A percentile compares a stretch with the other conserved stretches of the same genome.
phyloP scores from a whole-genome alignment of 2,888 invertebrate genomes.

The Drosophila demipolita region DNA sequence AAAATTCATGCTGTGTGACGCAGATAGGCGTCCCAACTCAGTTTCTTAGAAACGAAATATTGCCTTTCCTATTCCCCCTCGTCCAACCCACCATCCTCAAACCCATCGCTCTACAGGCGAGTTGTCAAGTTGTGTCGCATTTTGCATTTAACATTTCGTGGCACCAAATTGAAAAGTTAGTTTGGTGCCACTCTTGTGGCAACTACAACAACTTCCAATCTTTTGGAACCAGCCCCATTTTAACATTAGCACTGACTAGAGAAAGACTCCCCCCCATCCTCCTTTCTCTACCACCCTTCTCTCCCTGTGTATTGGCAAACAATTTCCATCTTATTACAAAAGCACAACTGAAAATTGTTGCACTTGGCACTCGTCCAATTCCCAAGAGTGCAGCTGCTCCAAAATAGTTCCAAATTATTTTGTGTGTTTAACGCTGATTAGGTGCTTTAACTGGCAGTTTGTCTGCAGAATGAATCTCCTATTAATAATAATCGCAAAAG shows the following conservation, averaged over 20 bases:
- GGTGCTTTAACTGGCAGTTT: constrained; percentile 2
- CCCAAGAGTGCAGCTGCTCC: constrained; percentile 9
- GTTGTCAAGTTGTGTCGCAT: not conserved
- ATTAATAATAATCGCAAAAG: not conserved
- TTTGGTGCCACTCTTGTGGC: constrained; percentile 1
- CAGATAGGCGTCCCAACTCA: constrained; percentile 12
- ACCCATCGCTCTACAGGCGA: not conserved
- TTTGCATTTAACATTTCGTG: constrained; percentile 15
- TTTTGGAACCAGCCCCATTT: constrained; percentile 27
- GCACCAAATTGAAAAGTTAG: constrained; percentile 13
- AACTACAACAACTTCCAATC: constrained; percentile 45
- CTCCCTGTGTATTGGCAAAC: constrained; percentile 5
- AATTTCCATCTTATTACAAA: constrained; percentile 26
- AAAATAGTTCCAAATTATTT: constrained; percentile 3
- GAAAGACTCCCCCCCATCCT: too few relatives aligned
- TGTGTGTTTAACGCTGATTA: not conserved
- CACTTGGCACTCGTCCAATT: constrained; percentile 41
- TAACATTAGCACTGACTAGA: constrained; percentile 36
- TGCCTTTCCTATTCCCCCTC: not conserved
- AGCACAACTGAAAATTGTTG: constrained; percentile 9
- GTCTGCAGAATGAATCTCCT: not conserved
- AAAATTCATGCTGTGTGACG: constrained; percentile 1
- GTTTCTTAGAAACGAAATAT: not conserved
- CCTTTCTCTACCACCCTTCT: too few relatives aligned
- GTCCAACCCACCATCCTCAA: not conserved